These are phyloP conservation scores for Hypolimnas misippus DNA, from an alignment of 2,888 invertebrate genomes.

Conservation along the genomic window DNA sequence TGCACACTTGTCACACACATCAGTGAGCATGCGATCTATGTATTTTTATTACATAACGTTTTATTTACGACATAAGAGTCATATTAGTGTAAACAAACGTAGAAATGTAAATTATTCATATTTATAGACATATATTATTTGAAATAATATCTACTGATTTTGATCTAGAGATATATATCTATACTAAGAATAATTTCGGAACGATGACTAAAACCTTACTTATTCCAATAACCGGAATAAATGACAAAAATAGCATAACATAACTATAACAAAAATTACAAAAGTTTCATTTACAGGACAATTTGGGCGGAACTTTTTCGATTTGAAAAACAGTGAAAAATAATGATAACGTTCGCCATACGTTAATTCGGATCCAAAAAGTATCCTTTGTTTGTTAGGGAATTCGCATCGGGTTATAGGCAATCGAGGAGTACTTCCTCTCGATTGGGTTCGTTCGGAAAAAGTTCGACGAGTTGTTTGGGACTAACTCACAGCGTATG, in stretches of 20 bases:
- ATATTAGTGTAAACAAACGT: constrained; percentile 13
- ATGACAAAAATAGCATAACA: background rate
- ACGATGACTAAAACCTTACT: background rate
- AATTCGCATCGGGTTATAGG: constrained; percentile 15
- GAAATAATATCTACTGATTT: constrained; percentile 34
- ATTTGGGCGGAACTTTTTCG: constrained; percentile 6
- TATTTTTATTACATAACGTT: constrained; percentile 23
- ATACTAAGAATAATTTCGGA: background rate
- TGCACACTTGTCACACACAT: constrained; percentile 12
- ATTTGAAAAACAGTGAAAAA: constrained; percentile 18
- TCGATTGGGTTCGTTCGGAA: constrained; percentile 32
- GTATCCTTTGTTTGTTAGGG: constrained; percentile 18
- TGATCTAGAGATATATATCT: background rate
- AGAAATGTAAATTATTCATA: constrained; percentile 8
- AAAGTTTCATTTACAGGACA: constrained; percentile 8
- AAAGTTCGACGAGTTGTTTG: constrained; percentile 29
- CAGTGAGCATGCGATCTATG: background rate
- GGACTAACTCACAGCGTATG: constrained; percentile 32
- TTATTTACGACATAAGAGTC: constrained; percentile 1
- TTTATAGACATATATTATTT: constrained; percentile 39
- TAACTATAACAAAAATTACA: background rate
- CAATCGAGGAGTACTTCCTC: constrained; percentile 25
- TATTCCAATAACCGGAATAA: background rate
- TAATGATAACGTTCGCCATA: constrained; percentile 18
- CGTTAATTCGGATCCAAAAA: constrained; percentile 11